Percentiles rank a stretch among this genome's conserved stretches.
Evolutionary conservation across 2,888 invertebrate genomes (phyloP).

Genomic region (Tricholauxania praeusta): DNA sequence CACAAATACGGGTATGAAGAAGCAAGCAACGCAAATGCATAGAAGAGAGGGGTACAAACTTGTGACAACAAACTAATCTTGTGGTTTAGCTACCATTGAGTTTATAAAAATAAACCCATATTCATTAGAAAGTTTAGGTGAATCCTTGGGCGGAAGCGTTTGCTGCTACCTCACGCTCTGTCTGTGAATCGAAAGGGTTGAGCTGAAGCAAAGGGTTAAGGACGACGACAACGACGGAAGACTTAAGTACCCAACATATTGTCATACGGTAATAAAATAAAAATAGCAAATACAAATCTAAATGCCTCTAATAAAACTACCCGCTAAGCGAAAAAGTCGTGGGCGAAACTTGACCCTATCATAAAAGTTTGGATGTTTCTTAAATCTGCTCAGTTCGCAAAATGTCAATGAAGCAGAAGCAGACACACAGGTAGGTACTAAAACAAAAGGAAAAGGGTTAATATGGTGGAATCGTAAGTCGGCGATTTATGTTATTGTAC

Average conservation of each 20-base stretch:
- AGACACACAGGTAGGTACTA: too few species aligned
- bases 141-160: conserved; percentile 40
- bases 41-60: conserved; percentile 8
- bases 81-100: conserved; percentile 65
- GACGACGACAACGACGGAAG: conserved; percentile 21
- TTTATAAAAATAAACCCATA: conserved; percentile 58
- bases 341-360: conserved; percentile 9
- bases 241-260: conserved; percentile 23
- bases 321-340: conserved; percentile 37
- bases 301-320: conserved; percentile 56
- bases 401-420: conserved; percentile 7
- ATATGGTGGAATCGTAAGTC: too few species aligned
- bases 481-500: too few species aligned
- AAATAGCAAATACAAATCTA: conserved; percentile 54
- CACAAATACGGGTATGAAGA: conserved; percentile 22
- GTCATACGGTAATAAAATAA: conserved; percentile 43
- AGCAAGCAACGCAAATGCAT: not conserved
- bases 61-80: conserved; percentile 58
- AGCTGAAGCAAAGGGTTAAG: conserved; percentile 9
- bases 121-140: conserved; percentile 51
- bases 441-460: too few species aligned
- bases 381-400: not conserved
- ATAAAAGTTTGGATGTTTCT: not conserved
- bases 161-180: conserved; percentile 29
- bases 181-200: conserved; percentile 30